Base-by-base conservation (phyloP, 2,113 vertebrate genomes). In the Suricata suricatta region DNA sequence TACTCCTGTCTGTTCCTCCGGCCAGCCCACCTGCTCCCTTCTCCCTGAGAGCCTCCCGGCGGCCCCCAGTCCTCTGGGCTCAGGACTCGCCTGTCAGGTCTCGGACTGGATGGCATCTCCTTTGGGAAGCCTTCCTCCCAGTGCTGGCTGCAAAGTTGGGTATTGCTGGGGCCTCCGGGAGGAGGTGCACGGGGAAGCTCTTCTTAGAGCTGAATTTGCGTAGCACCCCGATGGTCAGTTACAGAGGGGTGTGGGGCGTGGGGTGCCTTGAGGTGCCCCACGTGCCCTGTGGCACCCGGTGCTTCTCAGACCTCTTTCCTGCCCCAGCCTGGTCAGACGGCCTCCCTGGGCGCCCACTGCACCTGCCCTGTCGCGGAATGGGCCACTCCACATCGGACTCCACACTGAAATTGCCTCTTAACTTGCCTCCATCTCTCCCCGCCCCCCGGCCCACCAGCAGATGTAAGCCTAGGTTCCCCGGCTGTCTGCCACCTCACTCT, bases 271-370 rank as follows among this genome's bases (percentile, higher is more conserved):
- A 33, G 68, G 68, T 3, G 33, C 17, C 71, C 92, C 44, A 25
- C 1, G 38, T 38, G 7, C 10, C n/a, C 0, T 2, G 10, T 1
- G 14, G 19, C 57, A 21, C 57, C 93, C 0, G 6, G 5, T 0
- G 38, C 60, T 23, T 35, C 68, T 21, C 50, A 0, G 4, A 50
- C 8, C 57, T 35, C 47, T 29, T 4, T 41, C 66, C 69, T 2
- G 0, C 19, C 41, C 74, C 41, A 3, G 15, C 54, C 15, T n/a
- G 64, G 27, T 29, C 23, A 13, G 54, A 57, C 2, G 25, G n/a
- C 50, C 38, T n/a, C 16, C 0, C 0, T 3, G 47, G 16, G 6
- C 1, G 25, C 21, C 57, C 2, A 0, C 11, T 23, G 16, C 13
- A 2, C 64, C 44, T 10, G 33, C 27, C 31, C 50, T 6, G 0